Conservation (phyloP, 2,888 invertebrate genomes). For the Bombyx huttoni region DNA sequence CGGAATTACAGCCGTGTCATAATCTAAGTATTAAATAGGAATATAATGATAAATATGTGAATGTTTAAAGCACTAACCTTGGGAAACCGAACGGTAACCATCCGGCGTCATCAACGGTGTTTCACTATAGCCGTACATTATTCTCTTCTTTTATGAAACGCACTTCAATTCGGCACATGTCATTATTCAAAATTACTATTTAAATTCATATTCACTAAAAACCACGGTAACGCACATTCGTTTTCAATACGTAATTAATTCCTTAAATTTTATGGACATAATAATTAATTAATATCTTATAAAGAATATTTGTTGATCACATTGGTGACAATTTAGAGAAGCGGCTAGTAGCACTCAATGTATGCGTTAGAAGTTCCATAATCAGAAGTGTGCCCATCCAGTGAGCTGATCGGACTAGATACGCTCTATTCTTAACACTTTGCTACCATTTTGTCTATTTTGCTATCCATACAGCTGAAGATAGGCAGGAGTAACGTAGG, state of each 20-base stretch:
- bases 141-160: neutral
- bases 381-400: too few species aligned
- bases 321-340: too few species aligned
- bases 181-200: neutral
- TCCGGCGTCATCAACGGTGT: slow-evolving; percentile 63
- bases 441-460: too few species aligned
- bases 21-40: too few species aligned
- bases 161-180: neutral
- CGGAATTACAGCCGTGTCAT: too few species aligned
- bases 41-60: neutral
- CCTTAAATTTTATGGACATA: slow-evolving; percentile 7
- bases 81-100: slow-evolving; percentile 57
- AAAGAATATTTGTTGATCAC: too few species aligned
- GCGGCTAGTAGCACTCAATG: too few species aligned
- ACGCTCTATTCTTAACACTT: too few species aligned
- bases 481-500: too few species aligned
- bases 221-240: neutral
- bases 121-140: slow-evolving; percentile 30
- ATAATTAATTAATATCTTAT: neutral
- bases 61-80: slow-evolving; percentile 33
- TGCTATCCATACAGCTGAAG: too few species aligned
- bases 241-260: neutral
- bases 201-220: neutral
- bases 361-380: too few species aligned
- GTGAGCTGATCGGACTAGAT: too few species aligned